Evolutionary conservation across 2,113 vertebrate species (phyloP), one percentile per base, ranked within the genome.

Genomic region (Eulacestoma nigropectus): DNA sequence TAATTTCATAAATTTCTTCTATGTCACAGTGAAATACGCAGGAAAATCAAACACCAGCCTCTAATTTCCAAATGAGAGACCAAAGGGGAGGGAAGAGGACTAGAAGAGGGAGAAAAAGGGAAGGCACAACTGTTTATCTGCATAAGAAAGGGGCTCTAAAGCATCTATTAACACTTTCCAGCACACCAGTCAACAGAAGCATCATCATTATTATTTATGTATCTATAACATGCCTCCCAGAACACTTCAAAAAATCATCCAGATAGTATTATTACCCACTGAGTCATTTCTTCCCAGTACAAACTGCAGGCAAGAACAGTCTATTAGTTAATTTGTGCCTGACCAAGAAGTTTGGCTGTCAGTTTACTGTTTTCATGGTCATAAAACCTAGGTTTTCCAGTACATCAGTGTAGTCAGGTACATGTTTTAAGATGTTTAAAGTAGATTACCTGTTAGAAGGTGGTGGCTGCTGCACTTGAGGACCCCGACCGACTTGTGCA

Each of bases 381-480:
- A 53, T 7, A 73, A 65, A 78, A 64, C 5, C 0, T 15, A 73
- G 7, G 23, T 47, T 49, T 80, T 69, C 14, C 39, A 67, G 44
- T 44, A 86, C 49, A 42, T 35, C 20, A 67, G 6, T 30, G 13
- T 1, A 72, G 25, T 22, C 29, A 83, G 11, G 21, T 63, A 29
- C 7, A 4, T 3, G 26, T 70, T 60, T 50, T 22, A 75, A 68
- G 5, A 82, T 10, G 7, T 74, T 74, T 83, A 47, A 94, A 78
- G 52, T 3, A 89, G 55, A 47, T 94, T 98, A 99, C 99, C 99
- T 99, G 97, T 99, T 99, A 80, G 98, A 99, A 86, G 99, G 98
- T 92, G 99, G 99, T 47, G 98, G 98, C 35, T 98, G 99, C 57
- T 98, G 98, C 32, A 98, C 97, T 56, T 98, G 98, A 80, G 98